Evolutionary conservation across 2,797 vertebrate genomes (phyloP).

Genomic region (Tadarida brasiliensis): DNA sequence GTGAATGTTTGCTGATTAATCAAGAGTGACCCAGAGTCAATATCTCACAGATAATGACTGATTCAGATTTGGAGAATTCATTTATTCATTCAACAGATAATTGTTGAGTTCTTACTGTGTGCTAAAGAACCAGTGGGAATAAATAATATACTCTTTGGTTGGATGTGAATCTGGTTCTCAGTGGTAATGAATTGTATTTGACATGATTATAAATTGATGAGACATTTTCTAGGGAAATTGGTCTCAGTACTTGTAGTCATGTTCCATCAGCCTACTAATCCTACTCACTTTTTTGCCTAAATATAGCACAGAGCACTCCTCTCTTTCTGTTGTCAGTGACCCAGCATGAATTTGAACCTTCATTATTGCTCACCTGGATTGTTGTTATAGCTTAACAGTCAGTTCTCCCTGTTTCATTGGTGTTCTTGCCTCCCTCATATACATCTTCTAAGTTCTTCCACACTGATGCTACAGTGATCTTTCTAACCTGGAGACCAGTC

Average conservation of each 20-base stretch:
- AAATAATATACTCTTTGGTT: neutral
- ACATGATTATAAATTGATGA: neutral
- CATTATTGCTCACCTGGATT: neutral
- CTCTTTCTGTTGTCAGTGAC: neutral
- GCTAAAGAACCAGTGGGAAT: neutral
- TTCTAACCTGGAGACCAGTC: neutral
- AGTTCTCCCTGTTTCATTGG: neutral
- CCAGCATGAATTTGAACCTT: neutral
- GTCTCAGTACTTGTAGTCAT: neutral
- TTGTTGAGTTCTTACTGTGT: neutral
- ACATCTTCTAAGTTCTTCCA: neutral
- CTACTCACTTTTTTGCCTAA: neutral
- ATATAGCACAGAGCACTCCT: neutral
- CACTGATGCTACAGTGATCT: neutral
- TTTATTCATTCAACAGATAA: neutral
- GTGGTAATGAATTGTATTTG: neutral
- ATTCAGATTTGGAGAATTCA: constrained; percentile 22
- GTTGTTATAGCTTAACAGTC: neutral
- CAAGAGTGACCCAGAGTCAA: neutral
- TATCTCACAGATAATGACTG: neutral
- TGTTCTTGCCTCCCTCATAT: neutral
- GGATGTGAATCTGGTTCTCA: neutral
- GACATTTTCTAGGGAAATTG: constrained; percentile 22
- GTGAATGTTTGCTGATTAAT: constrained; percentile 7
- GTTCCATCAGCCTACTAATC: neutral